Evolutionary conservation across 2,888 invertebrate genomes (phyloP), one percentile per base, ranked within the genome.

Genomic region (Prosapia bicincta): DNA sequence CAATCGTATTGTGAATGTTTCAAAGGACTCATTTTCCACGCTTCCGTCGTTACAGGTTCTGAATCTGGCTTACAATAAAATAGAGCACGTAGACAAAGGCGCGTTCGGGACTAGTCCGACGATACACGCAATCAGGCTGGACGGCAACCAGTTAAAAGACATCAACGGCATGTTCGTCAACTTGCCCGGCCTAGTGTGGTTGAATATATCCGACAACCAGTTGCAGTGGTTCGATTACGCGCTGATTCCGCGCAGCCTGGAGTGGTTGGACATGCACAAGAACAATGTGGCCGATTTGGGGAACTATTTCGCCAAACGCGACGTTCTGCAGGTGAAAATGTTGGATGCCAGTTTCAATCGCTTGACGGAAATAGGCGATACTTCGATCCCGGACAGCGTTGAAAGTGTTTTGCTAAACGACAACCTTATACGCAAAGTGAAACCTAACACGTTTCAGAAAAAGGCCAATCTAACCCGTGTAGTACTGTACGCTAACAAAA

Each of bases 201-300:
- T 97, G 77, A 96, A 96, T 85, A 88, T 96, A 72, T 95, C 95
- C 43, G 94, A 95, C 86, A 96, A 96, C 87, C 94, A 94, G 86
- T 87, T 97, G 83, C 93, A 94, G 81, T 95, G 95, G 94, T 96
- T 97, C 86, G 96, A 96, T 85, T 96, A 95, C 84, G 95, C 96
- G 72, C 93, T 96, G 85, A 92, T 96, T 82, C 96, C 96, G 26
- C 92, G 91, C 80, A 94, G 94, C 85, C 87, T 97, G 76, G 94
- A 94, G 86, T 95, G 95, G 94, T 87, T 97, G 83, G 96, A 96
- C 84, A 91, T 96, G 83, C 96, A 96, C 84, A 92, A 94, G 76
- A 96, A 96, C 85, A 94, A 93, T 82, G 95, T 97, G 82, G 93
- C 94, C 85, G 92, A 92, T 78, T 87, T 96, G 81, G 94, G 92